Evolutionary conservation across 2,797 vertebrate species (phyloP).

Genomic region (Aeoliscus strigatus): DNA sequence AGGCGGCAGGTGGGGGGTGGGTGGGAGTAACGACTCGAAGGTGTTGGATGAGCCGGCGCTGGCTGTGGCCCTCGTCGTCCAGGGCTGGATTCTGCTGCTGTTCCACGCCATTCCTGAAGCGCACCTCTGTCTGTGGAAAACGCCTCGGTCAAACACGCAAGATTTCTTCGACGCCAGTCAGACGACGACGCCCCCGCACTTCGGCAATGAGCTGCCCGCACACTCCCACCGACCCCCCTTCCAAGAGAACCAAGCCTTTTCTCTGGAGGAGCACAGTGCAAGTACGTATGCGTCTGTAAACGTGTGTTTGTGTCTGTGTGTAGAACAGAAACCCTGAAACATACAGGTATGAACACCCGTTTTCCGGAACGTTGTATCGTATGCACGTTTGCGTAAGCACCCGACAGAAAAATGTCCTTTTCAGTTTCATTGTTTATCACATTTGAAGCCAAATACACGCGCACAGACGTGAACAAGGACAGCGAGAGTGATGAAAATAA

Average conservation of each 20-base stretch:
- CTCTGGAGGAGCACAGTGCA: slow-evolving; percentile 92
- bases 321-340: too few species aligned
- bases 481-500: slow-evolving; percentile 32
- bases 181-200: slow-evolving; percentile 71
- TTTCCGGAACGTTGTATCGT: too few species aligned
- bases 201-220: slow-evolving; percentile 86
- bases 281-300: slow-evolving; percentile 69
- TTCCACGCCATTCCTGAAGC: slow-evolving; percentile 94
- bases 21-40: slow-evolving; percentile 52
- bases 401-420: too few species aligned
- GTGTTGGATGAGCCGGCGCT: slow-evolving; percentile 88
- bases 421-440: slow-evolving; percentile 23
- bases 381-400: too few species aligned
- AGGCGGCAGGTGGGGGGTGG: slow-evolving; percentile 34
- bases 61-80: slow-evolving; percentile 87
- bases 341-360: too few species aligned
- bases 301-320: slow-evolving; percentile 5
- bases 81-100: slow-evolving; percentile 92
- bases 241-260: slow-evolving; percentile 91
- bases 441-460: slow-evolving; percentile 30
- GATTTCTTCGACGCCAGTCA: slow-evolving; percentile 91
- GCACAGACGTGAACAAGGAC: too few species aligned
- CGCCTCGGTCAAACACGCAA: slow-evolving; percentile 75
- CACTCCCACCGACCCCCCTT: slow-evolving; percentile 80
- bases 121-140: slow-evolving; percentile 83